Base-by-base conservation (phyloP, 2,797 vertebrate genomes). In the Huso huso region DNA sequence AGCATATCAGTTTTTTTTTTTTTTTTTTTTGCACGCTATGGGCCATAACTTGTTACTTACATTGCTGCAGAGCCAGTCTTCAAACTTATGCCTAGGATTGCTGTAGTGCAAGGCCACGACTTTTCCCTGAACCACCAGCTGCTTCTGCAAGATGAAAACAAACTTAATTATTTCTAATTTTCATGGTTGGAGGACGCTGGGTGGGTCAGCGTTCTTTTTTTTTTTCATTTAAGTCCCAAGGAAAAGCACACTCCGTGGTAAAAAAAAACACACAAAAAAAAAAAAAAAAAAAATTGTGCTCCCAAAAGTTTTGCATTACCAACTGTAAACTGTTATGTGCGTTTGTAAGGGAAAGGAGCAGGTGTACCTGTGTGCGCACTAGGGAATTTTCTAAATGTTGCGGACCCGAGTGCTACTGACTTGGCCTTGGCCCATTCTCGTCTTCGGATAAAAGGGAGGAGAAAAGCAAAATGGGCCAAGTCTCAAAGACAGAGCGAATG, bases 11-110 rank as follows among this genome's bases (percentile, higher is more conserved):
- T 37, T 18, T 18, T 1, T 37, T 37, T 37, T 37, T 23, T 1
- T 23, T 23, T 23, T 23, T 23, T 37, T 37, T 37, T 37, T 37
- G 23, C 2, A 37, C 23, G 23, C 23, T 37, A 37, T 37, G 23
- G 4, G 23, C 23, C 23, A 37, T 37, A 4, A 2, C 23, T 37
- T 37, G 23, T 55, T 70, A 87, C 82, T 78, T 92, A 99, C 97
- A 84, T 96, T 96, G 87, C 93, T 97, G 88, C 97, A 99, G 77
- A 99, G 94, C 97, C 97, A 99, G 79, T 99, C 97, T 85, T 98
- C 96, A 91, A 95, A 97, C 78, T 98, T 98, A 84, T 96, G 96
- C 69, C 94, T 92, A 71, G 94, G 94, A 81, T 98, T 94, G 85
- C 97, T 99, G 91, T 97, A 99, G 87, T 98, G 95, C 94, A 99